Conservation (phyloP, 2,797 vertebrate genomes). For the Cercopithecus diana region DNA sequence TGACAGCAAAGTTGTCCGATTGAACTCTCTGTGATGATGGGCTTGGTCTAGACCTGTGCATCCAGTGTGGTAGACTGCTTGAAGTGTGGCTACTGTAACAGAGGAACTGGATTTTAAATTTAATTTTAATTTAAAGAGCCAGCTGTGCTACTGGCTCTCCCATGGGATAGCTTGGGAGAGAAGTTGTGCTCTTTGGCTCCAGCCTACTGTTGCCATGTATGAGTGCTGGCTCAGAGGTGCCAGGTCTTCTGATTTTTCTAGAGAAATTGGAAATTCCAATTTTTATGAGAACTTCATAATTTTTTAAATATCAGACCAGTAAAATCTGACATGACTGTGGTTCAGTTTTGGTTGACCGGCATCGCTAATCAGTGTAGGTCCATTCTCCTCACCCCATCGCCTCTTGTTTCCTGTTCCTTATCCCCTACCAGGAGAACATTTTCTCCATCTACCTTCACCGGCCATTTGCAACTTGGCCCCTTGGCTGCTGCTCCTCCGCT, state of each 20-base stretch:
- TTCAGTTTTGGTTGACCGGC: not conserved
- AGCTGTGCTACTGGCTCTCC: not conserved
- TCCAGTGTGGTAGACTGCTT: not conserved
- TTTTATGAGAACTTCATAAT: not conserved
- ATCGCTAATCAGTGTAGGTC: not conserved
- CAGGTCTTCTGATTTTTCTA: not conserved
- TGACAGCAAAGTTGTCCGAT: not conserved
- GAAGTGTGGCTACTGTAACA: not conserved
- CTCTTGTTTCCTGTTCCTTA: not conserved
- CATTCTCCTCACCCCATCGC: not conserved
- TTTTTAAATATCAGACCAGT: not conserved
- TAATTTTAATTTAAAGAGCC: not conserved
- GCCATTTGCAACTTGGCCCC: not conserved
- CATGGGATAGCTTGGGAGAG: not conserved
- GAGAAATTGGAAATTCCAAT: not conserved
- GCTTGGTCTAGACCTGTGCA: not conserved
- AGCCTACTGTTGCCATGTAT: rapidly evolving
- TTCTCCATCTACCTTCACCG: not conserved
- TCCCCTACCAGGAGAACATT: not conserved
- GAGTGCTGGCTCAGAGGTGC: not conserved
- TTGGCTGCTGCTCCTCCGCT: not conserved
- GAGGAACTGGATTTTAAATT: not conserved
- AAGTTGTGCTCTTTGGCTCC: not conserved
- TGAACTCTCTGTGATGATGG: not conserved
- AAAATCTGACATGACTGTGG: not conserved